Base-by-base conservation (phyloP, 2,797 vertebrate genomes). In the Typhlichthys subterraneus region DNA sequence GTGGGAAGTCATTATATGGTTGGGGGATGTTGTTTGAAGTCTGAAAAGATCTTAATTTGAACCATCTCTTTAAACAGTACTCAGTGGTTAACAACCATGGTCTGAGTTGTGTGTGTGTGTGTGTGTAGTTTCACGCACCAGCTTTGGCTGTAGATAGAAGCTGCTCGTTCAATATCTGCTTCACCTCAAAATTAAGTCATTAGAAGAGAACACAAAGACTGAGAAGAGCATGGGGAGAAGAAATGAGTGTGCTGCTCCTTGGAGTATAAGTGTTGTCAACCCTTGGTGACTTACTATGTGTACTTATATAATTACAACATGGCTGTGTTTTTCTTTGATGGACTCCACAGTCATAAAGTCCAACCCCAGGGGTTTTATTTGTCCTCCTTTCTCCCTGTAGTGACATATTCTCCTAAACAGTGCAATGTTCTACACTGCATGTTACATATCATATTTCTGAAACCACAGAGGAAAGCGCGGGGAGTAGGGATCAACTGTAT, bases 291-390 rank as follows among this genome's bases (percentile, higher is more conserved):
- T 81, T 82, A 79, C 11, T 72, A 68, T 70, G 45, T 12, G 12
- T n/a, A 15, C 70, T 12, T 45, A 31, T 46, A 71, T 82, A 73
- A 86, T 86, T 80, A 80, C 73, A 71, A 59, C 69, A 70, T 42
- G 9, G 62, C 72, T 48, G 65, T 45, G 2, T 55, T 72, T 52
- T 47, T 23, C 72, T 85, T 79, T 83, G 61, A 81, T 81, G 71
- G 80, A 75, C 73, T 63, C 7, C 0, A 67, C 47, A 75, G 80
- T 74, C 63, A 42, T 9, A 42, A 42, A 42, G 38, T 42, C 38
- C 38, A 42, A 42, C 38, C 38, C 38, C 38, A 61, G 53, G 42
- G 60, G 73, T 79, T 79, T 77, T 77, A 81, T 72, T 76, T 64
- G 69, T 69, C 64, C 45, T 64, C 61, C 29, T 6, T 66, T 64